These are phyloP conservation scores for Bombyx mandarina DNA, from an alignment of 1,140 invertebrate species.

Conservation along the genomic window DNA sequence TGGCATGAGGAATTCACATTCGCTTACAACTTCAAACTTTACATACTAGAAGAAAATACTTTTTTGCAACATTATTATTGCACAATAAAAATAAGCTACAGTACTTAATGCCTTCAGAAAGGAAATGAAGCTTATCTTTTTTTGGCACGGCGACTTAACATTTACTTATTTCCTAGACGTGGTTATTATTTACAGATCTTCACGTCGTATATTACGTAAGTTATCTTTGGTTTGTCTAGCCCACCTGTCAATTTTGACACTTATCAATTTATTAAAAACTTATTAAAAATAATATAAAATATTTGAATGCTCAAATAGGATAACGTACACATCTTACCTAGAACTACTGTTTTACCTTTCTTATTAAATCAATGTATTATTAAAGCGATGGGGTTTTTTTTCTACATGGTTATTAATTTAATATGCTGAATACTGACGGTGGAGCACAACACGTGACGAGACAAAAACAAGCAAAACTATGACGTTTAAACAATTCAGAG, in stretches of 20 bases:
- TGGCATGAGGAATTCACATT: constrained; percentile 67
- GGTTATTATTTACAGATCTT: constrained; percentile 51
- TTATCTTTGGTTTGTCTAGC: constrained; percentile 69
- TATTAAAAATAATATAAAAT: constrained; percentile 50
- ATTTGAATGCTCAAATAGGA: constrained; percentile 47
- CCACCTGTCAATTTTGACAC: constrained; percentile 44
- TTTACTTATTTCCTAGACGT: constrained; percentile 33
- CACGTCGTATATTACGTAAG: constrained; percentile 40
- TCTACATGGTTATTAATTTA: constrained; percentile 3
- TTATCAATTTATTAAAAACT: constrained; percentile 28
- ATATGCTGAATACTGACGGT: constrained; percentile 7
- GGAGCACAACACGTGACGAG: neutral
- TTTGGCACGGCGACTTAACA: neutral
- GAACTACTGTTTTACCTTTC: too few relatives aligned
- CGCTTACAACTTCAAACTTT: constrained; percentile 27
- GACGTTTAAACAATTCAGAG: too few relatives aligned
- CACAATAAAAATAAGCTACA: constrained; percentile 50
- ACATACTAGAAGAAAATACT: constrained; percentile 52
- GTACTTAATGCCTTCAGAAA: constrained; percentile 46
- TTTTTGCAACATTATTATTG: constrained; percentile 47
- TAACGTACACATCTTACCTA: constrained; percentile 17
- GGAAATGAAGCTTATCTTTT: constrained; percentile 46
- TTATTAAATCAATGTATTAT: too few relatives aligned
- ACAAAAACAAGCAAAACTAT: too few relatives aligned
- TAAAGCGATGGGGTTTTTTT: too few relatives aligned